These are phyloP conservation scores for Pantala flavescens DNA, from an alignment of 1,140 invertebrate species.

Conservation along the genomic window DNA sequence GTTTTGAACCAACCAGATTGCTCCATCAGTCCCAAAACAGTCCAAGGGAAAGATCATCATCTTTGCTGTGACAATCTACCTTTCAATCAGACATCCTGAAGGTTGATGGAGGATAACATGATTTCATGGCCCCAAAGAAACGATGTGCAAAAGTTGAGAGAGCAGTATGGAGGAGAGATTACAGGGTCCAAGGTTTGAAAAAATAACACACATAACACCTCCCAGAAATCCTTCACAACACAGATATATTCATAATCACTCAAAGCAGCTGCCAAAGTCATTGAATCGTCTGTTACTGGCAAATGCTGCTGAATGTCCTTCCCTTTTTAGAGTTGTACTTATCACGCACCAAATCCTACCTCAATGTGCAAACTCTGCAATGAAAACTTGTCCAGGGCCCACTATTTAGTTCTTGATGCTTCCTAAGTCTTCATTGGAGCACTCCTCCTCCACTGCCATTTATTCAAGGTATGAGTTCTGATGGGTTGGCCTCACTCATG, in stretches of 20 bases:
- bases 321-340: not conserved
- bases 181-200: not conserved
- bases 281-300: not conserved
- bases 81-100: slow-evolving; percentile 39
- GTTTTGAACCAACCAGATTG: not conserved
- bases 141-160: not conserved
- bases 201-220: slow-evolving; percentile 7
- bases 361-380: no score
- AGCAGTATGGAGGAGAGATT: not conserved
- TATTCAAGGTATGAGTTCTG: no score
- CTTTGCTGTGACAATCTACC: slow-evolving; percentile 44
- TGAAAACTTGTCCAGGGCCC: no score
- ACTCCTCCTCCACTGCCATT: no score
- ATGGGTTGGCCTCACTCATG: no score
- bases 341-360: no score
- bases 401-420: no score
- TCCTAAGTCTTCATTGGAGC: no score
- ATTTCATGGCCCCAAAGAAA: not conserved
- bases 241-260: not conserved
- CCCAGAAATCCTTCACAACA: not conserved
- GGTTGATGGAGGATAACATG: not conserved
- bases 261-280: not conserved
- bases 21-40: not conserved
- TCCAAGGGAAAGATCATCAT: slow-evolving; percentile 17
- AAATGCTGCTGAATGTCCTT: not conserved